phyloP scores from a whole-genome alignment of 2,888 invertebrate genomes.

The Apotomis capreana region DNA sequence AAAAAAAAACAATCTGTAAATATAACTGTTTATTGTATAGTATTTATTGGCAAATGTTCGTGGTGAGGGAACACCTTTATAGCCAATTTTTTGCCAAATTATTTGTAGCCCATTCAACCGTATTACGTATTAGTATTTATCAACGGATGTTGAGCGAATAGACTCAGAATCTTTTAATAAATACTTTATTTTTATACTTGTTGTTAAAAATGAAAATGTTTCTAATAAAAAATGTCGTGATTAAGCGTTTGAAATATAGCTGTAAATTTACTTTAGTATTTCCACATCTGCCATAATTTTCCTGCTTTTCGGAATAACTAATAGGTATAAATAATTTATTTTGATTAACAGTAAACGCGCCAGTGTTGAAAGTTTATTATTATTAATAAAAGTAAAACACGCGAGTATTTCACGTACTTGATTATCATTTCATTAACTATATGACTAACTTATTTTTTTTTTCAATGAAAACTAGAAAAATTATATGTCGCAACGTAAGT shows the following conservation, averaged over 20 bases:
- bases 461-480: not conserved
- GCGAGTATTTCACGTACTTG: too few species aligned
- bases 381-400: not conserved
- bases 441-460: not conserved
- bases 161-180: too few species aligned
- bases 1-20: too few species aligned
- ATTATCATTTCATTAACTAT: too few species aligned
- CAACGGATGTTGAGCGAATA: too few species aligned
- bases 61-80: too few species aligned
- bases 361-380: not conserved
- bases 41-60: too few species aligned
- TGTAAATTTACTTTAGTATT: not conserved
- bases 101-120: not conserved
- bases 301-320: not conserved
- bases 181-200: not conserved
- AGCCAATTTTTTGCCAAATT: not conserved
- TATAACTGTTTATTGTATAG: too few species aligned
- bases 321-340: constrained; percentile 5
- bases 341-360: not conserved
- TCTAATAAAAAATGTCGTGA: not conserved
- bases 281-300: not conserved
- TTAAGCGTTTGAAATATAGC: not conserved
- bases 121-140: not conserved
- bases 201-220: not conserved
- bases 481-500: not conserved